phyloP scores from a whole-genome alignment of 2,888 invertebrate genomes.

The Parnassius apollo region DNA sequence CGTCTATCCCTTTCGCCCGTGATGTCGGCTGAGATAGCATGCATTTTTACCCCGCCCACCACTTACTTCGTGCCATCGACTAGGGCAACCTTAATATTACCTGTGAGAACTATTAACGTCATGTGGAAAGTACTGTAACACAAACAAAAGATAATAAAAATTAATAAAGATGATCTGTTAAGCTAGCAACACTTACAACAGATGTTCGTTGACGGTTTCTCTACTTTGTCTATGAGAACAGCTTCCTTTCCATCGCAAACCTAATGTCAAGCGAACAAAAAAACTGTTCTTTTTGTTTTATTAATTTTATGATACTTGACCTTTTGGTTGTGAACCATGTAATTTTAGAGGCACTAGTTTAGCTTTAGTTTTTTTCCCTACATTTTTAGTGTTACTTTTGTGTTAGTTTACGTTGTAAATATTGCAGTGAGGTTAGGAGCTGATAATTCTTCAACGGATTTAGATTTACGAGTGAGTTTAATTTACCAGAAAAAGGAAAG shows the following conservation, averaged over 20 bases:
- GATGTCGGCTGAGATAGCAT: too few relatives aligned
- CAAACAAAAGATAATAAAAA: too few relatives aligned
- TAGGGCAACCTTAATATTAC: too few relatives aligned
- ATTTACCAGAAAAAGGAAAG: slow-evolving; percentile 2
- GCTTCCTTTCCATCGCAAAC: slow-evolving; percentile 64
- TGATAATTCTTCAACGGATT: slow-evolving; percentile 44
- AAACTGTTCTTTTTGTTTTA: slow-evolving; percentile 41
- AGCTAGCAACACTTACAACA: slow-evolving; percentile 37
- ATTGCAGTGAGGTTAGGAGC: slow-evolving; percentile 56
- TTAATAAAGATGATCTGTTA: not conserved
- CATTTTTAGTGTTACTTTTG: slow-evolving; percentile 38
- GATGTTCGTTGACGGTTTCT: slow-evolving; percentile 60
- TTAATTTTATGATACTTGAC: slow-evolving; percentile 39
- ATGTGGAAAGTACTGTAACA: not conserved
- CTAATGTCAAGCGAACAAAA: slow-evolving; percentile 51
- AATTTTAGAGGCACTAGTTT: slow-evolving; percentile 38
- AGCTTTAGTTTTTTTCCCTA: slow-evolving; percentile 37
- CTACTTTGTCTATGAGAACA: slow-evolving; percentile 52
- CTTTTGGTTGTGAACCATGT: slow-evolving; percentile 39
- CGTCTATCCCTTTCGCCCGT: too few relatives aligned
- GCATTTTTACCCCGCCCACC: too few relatives aligned
- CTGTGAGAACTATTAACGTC: too few relatives aligned
- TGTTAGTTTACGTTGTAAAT: slow-evolving; percentile 41
- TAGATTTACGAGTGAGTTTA: slow-evolving; percentile 30
- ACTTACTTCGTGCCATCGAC: too few relatives aligned